Evolutionary conservation across 1,140 invertebrate genomes (phyloP).

Genomic region (Heliothis virescens): DNA sequence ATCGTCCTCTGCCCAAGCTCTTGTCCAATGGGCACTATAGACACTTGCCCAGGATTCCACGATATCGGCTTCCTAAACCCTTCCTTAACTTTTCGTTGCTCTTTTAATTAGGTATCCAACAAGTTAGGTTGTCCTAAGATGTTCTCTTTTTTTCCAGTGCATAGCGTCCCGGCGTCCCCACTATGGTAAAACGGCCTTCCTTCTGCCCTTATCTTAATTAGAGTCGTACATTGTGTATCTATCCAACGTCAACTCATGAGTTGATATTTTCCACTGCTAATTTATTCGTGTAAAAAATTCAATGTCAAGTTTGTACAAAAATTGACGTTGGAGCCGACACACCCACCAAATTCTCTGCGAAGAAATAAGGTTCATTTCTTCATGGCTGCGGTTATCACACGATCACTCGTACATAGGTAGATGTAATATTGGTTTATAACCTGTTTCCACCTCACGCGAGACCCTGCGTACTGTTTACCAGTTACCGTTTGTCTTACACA

Average conservation of each 20-base stretch:
- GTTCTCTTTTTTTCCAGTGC: too few species aligned
- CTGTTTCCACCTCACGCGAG: constrained; percentile 60
- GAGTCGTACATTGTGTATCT: too few species aligned
- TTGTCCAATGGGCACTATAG: too few species aligned
- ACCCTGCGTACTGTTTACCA: constrained; percentile 52
- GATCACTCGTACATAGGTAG: constrained; percentile 14
- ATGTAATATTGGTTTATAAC: constrained; percentile 53
- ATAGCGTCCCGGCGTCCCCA: too few species aligned
- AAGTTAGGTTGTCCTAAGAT: too few species aligned
- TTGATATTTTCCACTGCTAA: not conserved
- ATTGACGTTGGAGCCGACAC: constrained; percentile 31
- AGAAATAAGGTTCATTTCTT: constrained; percentile 23
- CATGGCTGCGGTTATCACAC: not conserved
- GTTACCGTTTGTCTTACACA: constrained; percentile 62
- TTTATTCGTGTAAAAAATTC: constrained; percentile 18
- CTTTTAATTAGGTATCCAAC: too few species aligned
- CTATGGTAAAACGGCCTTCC: too few species aligned
- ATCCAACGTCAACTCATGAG: not conserved
- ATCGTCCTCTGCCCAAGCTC: too few species aligned
- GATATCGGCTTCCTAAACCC: too few species aligned
- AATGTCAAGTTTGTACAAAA: constrained; percentile 30
- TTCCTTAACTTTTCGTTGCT: too few species aligned
- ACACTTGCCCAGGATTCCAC: too few species aligned
- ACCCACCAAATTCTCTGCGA: constrained; percentile 21
- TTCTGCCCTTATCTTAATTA: too few species aligned